phyloP scores from a whole-genome alignment of 2,113 vertebrate genomes.

The Dromiciops gliroides region DNA sequence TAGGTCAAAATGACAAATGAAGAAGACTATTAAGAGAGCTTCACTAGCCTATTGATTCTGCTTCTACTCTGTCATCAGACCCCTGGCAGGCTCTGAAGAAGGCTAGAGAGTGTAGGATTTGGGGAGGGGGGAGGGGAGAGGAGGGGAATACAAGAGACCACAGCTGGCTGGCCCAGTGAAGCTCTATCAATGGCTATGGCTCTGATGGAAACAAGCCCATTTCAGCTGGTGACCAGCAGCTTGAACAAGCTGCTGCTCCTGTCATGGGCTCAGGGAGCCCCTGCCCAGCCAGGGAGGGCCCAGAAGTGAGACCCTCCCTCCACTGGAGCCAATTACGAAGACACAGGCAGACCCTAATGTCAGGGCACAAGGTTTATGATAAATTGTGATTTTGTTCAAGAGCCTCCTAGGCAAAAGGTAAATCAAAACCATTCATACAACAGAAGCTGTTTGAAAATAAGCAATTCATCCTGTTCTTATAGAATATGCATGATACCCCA shows the following conservation, averaged over 20 bases:
- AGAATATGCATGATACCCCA: conserved; percentile 81
- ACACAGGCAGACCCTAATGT: conserved; percentile 66
- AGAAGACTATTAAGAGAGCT: conserved; percentile 47
- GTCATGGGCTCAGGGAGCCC: conserved; percentile 52
- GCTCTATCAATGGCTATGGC: conserved; percentile 71
- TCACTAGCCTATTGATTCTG: conserved; percentile 52
- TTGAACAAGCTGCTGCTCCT: conserved; percentile 43
- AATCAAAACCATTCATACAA: conserved; percentile 78
- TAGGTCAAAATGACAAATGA: conserved; percentile 49
- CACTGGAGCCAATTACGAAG: conserved; percentile 71
- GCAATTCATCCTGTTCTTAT: conserved; percentile 73
- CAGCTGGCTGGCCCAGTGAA: conserved; percentile 67
- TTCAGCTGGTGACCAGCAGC: conserved; percentile 64
- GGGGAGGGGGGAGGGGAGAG: background rate
- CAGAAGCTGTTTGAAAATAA: conserved; percentile 76
- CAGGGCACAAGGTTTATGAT: conserved; percentile 57
- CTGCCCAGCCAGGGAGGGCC: conserved; percentile 22
- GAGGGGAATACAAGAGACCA: background rate
- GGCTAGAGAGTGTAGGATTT: background rate
- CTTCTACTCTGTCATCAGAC: conserved; percentile 66
- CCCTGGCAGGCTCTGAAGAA: conserved; percentile 34
- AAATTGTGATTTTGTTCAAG: conserved; percentile 74
- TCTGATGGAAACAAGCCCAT: conserved; percentile 55
- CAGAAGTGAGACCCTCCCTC: conserved; percentile 46
- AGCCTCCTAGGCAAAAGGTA: conserved; percentile 71